Percentiles rank a stretch among this genome's conserved stretches.
Evolutionary conservation across 1,140 invertebrate genomes (phyloP).

Genomic region (Leptinotarsa undecemlineata): DNA sequence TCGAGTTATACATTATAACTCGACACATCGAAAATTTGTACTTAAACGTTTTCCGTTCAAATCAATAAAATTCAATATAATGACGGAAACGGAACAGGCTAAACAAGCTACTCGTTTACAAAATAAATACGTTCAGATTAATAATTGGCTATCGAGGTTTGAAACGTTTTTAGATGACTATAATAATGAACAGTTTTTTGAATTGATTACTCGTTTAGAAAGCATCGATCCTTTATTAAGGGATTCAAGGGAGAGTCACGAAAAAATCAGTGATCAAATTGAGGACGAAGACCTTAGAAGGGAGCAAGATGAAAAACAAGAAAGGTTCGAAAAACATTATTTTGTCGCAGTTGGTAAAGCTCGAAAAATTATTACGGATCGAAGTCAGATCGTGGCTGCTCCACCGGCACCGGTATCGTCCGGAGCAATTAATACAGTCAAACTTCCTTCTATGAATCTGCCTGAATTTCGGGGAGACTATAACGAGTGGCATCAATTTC

Average conservation of each 20-base stretch:
- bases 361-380: neutral
- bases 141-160: neutral
- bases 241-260: neutral
- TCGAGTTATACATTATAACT: too few species aligned
- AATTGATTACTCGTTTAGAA: neutral
- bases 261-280: neutral
- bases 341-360: neutral
- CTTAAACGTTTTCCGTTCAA: too few species aligned
- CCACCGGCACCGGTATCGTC: neutral
- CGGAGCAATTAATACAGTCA: neutral
- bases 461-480: slow-evolving; percentile 24
- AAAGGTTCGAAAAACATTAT: neutral
- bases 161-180: neutral
- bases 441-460: slow-evolving; percentile 1
- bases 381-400: neutral
- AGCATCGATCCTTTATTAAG: neutral
- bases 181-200: neutral
- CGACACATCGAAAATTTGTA: too few species aligned
- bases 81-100: too few species aligned
- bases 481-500: slow-evolving; percentile 20
- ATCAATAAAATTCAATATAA: too few species aligned
- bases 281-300: neutral
- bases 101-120: too few species aligned
- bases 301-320: neutral
- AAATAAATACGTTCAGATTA: too few species aligned